Conservation (phyloP, 2,888 invertebrate species). For the Xestia c-nigrum region DNA sequence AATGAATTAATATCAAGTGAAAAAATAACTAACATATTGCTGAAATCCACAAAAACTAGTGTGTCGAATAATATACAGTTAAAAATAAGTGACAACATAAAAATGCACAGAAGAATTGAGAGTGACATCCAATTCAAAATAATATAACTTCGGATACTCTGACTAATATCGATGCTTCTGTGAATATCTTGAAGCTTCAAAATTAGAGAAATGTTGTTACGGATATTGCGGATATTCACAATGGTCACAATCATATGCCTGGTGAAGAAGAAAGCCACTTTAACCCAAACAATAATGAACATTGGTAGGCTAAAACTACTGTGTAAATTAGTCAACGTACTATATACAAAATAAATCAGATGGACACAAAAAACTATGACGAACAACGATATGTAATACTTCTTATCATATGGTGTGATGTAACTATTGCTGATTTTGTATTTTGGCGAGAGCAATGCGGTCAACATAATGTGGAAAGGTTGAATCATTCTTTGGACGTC, state of each 20-base stretch:
- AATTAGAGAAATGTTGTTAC: neutral
- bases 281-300: neutral
- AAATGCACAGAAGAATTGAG: no score
- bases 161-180: neutral
- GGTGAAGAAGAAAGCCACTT: neutral
- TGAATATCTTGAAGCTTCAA: slow-evolving; percentile 21
- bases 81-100: neutral
- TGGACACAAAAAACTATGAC: neutral
- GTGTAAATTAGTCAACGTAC: neutral
- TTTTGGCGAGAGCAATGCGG: slow-evolving; percentile 12
- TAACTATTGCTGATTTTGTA: slow-evolving; percentile 25
- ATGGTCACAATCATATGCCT: neutral
- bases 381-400: neutral
- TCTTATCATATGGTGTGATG: slow-evolving; percentile 22
- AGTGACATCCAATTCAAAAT: slow-evolving; percentile 6
- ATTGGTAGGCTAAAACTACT: neutral
- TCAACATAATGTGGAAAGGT: slow-evolving; percentile 25
- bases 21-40: neutral
- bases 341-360: neutral
- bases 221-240: neutral
- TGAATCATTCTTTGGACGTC: neutral
- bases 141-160: neutral
- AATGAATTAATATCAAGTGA: slow-evolving; percentile 12
- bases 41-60: neutral
- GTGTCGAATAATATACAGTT: neutral